Conservation (phyloP, 2,888 invertebrate genomes). For the Synanthedon vespiformis region DNA sequence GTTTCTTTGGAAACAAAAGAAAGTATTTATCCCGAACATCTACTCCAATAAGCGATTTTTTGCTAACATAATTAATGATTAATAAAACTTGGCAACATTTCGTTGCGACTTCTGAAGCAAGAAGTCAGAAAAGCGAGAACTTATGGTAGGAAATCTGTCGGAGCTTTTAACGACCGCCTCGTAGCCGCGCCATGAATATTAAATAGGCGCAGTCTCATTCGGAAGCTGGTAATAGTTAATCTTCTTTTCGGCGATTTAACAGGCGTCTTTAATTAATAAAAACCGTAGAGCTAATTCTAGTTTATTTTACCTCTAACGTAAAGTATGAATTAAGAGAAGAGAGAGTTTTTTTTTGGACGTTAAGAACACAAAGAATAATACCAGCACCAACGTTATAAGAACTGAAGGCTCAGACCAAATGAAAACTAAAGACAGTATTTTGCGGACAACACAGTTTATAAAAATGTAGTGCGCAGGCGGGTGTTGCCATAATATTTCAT, state of each 20-base stretch:
- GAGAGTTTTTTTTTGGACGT: background rate
- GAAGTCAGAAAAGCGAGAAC: slow-evolving; percentile 14
- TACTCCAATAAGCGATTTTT: too few species aligned
- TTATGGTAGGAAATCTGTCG: slow-evolving; percentile 13
- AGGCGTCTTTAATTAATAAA: slow-evolving; percentile 26
- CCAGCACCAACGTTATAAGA: too few species aligned
- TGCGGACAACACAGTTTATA: too few species aligned
- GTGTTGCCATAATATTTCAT: too few species aligned
- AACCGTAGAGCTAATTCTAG: background rate
- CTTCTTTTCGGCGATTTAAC: slow-evolving; percentile 29
- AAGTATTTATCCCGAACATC: too few species aligned
- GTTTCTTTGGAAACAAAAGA: too few species aligned
- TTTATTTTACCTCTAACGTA: background rate
- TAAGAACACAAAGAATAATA: too few species aligned
- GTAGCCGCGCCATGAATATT: slow-evolving; percentile 35
- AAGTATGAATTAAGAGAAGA: background rate
- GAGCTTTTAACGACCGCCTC: slow-evolving; percentile 26
- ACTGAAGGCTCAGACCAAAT: too few species aligned
- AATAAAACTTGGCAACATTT: background rate
- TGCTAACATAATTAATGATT: background rate
- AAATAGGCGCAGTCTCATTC: slow-evolving; percentile 25
- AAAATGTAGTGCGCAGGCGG: too few species aligned
- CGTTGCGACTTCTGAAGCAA: background rate
- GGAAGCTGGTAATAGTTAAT: slow-evolving; percentile 28
- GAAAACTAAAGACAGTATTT: too few species aligned